These are phyloP conservation scores for Copidosoma aretas DNA, from an alignment of 2,888 invertebrate species.

Conservation along the genomic window DNA sequence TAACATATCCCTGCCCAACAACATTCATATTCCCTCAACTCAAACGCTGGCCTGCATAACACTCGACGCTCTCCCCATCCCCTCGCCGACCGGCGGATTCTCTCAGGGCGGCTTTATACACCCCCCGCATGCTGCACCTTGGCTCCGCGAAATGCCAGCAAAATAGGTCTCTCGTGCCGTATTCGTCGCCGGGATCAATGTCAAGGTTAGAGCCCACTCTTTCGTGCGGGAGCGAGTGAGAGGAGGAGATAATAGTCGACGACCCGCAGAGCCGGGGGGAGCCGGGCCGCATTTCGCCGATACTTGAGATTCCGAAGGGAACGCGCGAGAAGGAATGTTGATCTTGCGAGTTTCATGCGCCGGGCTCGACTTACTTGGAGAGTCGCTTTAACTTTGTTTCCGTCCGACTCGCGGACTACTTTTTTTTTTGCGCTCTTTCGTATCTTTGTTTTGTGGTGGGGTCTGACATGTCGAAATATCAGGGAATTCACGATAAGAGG, in stretches of 20 bases:
- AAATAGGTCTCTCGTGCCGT: constrained; percentile 23
- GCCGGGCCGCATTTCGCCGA: constrained; percentile 10
- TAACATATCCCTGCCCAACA: no score
- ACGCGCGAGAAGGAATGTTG: constrained; percentile 32
- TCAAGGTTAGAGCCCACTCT: constrained; percentile 46
- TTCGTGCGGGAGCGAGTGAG: neutral
- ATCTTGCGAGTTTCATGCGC: constrained; percentile 33
- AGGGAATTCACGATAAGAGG: no score
- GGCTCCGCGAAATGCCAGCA: constrained; percentile 18
- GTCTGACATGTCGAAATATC: no score
- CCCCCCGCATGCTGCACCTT: constrained; percentile 15
- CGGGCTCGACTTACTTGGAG: neutral
- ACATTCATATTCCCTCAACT: no score
- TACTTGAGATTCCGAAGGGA: constrained; percentile 30
- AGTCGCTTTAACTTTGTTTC: no score
- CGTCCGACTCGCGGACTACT: no score
- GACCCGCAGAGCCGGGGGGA: neutral
- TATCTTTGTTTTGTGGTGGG: no score
- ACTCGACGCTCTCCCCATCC: no score
- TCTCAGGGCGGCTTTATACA: neutral
- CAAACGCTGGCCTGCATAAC: no score
- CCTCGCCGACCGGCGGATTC: no score
- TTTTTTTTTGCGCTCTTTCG: no score
- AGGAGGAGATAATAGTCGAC: no score
- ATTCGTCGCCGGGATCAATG: constrained; percentile 44